Conservation (phyloP, 2,888 invertebrate species). For the Cheilosia grossa region DNA sequence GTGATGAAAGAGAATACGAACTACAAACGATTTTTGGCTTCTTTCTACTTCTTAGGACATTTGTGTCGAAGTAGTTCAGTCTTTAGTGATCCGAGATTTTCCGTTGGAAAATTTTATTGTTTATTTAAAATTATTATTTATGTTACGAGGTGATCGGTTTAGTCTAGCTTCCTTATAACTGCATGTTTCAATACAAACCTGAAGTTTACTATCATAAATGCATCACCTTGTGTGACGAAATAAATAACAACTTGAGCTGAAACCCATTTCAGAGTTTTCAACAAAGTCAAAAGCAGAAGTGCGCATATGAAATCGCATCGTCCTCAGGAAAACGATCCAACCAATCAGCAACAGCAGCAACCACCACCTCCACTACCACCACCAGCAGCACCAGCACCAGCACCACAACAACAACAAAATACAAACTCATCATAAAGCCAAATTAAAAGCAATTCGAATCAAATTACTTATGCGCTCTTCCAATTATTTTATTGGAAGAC, state of each 20-base stretch:
- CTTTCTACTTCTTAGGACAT: too few relatives aligned
- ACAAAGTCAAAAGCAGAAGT: conserved; percentile 99
- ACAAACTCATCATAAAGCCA: conserved; percentile 67
- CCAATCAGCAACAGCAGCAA: conserved; percentile 75
- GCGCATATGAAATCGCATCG: conserved; percentile 99
- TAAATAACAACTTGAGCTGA: conserved; percentile 77
- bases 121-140: not conserved
- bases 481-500: conserved; percentile 67
- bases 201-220: not conserved
- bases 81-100: too few relatives aligned
- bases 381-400: too few relatives aligned
- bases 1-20: too few relatives aligned
- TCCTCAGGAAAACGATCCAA: conserved; percentile 91
- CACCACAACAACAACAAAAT: conserved; percentile 65
- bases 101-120: too few relatives aligned
- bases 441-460: conserved; percentile 70
- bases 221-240: not conserved
- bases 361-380: conserved; percentile 38
- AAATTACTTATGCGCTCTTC: conserved; percentile 65
- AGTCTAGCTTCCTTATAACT: not conserved
- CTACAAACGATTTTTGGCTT: too few relatives aligned
- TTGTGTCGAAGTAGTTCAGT: too few relatives aligned
- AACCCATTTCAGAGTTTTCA: conserved; percentile 92
- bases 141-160: not conserved
- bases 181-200: not conserved